These are phyloP conservation scores for Melanotaenia maccullochi DNA, from an alignment of 2,797 vertebrate species.

Conservation along the genomic window DNA sequence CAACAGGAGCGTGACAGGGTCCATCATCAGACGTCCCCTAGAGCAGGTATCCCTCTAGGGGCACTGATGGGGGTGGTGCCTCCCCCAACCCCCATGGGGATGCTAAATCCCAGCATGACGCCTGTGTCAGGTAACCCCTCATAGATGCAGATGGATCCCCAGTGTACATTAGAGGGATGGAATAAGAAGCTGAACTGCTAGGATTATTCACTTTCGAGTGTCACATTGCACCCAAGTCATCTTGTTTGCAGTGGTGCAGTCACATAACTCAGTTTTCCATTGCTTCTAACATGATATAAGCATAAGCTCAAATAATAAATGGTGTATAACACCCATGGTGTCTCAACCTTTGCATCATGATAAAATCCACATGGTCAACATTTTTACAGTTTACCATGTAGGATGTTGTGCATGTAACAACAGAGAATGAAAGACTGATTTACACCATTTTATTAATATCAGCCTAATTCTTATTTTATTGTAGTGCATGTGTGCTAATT, in stretches of 20 bases:
- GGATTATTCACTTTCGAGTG: constrained; percentile 41
- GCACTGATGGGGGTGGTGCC: constrained; percentile 97
- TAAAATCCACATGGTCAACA: not conserved
- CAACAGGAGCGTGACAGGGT: constrained; percentile 98
- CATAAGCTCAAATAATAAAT: constrained; percentile 33
- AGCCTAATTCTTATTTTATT: not conserved
- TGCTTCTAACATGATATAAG: constrained; percentile 25
- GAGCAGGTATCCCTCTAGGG: constrained; percentile 98
- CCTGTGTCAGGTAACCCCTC: constrained; percentile 97
- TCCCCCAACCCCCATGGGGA: constrained; percentile 96
- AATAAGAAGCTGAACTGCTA: constrained; percentile 83
- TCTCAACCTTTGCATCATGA: not conserved
- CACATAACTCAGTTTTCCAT: constrained; percentile 8
- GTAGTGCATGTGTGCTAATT: constrained; percentile 38
- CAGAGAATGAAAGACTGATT: constrained; percentile 16
- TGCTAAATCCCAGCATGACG: constrained; percentile 97
- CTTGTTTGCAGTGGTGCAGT: constrained; percentile 30
- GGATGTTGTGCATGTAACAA: constrained; percentile 8
- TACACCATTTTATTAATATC: constrained; percentile 4
- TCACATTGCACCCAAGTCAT: constrained; percentile 29
- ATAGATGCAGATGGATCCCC: constrained; percentile 73
- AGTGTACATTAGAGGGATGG: constrained; percentile 68
- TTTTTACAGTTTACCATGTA: not conserved
- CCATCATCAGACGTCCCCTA: constrained; percentile 92
- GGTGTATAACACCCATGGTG: constrained; percentile 20